These are phyloP conservation scores for Drosophila athabasca DNA, from an alignment of 1,140 invertebrate species.

Conservation along the genomic window DNA sequence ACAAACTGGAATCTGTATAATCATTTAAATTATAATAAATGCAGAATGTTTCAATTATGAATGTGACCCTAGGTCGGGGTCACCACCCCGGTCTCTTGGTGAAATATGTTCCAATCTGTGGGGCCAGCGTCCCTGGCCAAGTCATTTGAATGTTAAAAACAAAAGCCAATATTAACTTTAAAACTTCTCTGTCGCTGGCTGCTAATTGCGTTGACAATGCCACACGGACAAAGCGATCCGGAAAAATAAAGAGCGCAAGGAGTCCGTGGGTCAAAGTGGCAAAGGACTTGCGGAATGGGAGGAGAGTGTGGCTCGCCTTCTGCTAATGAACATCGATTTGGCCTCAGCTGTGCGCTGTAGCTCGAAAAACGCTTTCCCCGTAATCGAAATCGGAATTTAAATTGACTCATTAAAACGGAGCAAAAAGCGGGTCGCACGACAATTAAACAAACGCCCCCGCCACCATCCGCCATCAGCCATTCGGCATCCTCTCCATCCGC, in stretches of 20 bases:
- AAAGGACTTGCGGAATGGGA: background rate
- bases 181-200: constrained; percentile 47
- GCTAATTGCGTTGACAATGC: constrained; percentile 76
- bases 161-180: constrained; percentile 70
- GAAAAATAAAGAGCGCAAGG: constrained; percentile 23
- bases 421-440: constrained; percentile 78
- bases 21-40: constrained; percentile 40
- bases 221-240: constrained; percentile 41
- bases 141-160: constrained; percentile 56
- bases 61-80: constrained; percentile 22
- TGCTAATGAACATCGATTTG: constrained; percentile 80
- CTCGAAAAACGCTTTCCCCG: constrained; percentile 54
- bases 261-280: background rate
- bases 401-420: constrained; percentile 79
- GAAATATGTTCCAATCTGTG: constrained; percentile 40
- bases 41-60: constrained; percentile 35
- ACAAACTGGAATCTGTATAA: constrained; percentile 20
- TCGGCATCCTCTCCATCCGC: no score
- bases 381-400: constrained; percentile 82
- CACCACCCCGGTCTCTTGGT: background rate
- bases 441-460: constrained; percentile 70
- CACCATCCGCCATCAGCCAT: no score
- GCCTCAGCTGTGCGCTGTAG: constrained; percentile 48
- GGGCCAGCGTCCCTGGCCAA: constrained; percentile 23
- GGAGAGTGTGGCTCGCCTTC: constrained; percentile 31